Evolutionary conservation across 2,113 vertebrate species (phyloP), one percentile per base, ranked within the genome.

Genomic region (Copsychus sechellarum): DNA sequence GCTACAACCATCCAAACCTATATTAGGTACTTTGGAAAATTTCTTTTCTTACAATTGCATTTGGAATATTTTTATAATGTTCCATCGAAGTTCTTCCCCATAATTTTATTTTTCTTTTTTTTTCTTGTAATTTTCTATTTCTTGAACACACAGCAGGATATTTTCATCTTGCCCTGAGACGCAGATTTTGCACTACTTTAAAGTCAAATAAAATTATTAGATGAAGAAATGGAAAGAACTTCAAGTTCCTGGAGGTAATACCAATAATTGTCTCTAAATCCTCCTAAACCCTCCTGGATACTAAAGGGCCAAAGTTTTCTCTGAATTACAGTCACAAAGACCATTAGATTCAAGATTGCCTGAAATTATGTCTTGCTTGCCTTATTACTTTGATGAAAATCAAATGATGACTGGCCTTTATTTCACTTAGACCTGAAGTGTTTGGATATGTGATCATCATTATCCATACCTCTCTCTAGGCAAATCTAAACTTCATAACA

Each of bases 21-120:
- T 36, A 85, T 48, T 29, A 67, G 67, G 56, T 64, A 81, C 31
- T 71, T 83, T 3, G 5, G 53, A 80, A 93, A 92, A 83, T 78
- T 61, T 51, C 62, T 85, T 95, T 74, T 67, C 58, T 90, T 71
- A 43, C 6, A 73, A 34, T 48, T 81, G 42, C 20, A 74, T 81
- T 91, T 95, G 85, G 53, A 91, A 54, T 91, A 79, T 86, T 88
- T 95, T 90, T 62, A 45, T 90, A 57, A 60, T 51, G 45, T 74
- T 78, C n/a, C 48, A 43, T 40, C 76, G 74, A 21, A 88, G 40
- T 40, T 94, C 66, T 81, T 67, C 24, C 14, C 33, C 24, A 43
- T 34, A 73, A 56, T 89, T 88, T 85, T 57, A 2, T 43, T 42
- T 7, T 2, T 58, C 21, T 23, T 38, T 45, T 7, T 73, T 45